Evolutionary conservation across 2,888 invertebrate species (phyloP).

Genomic region (Ichneumon xanthorius): DNA sequence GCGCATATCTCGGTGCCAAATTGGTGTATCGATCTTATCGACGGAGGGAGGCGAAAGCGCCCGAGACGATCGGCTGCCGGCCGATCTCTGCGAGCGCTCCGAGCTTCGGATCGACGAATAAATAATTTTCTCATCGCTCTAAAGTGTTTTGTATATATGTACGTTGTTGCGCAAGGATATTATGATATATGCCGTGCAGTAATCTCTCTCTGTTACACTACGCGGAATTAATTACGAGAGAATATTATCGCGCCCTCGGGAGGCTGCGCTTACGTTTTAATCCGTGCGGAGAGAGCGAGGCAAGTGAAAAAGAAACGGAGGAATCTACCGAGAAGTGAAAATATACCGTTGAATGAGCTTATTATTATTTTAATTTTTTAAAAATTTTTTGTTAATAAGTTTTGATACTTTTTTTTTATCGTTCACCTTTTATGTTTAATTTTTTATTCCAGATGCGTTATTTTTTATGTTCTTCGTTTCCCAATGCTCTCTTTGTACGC

Average conservation of each 20-base stretch:
- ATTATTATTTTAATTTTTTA: slow-evolving; percentile 15
- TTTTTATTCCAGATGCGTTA: slow-evolving; percentile 6
- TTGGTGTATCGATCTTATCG: slow-evolving; percentile 68
- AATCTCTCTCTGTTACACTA: slow-evolving; percentile 5
- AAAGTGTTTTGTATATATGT: slow-evolving; percentile 27
- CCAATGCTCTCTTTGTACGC: slow-evolving; percentile 2
- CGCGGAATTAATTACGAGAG: slow-evolving; percentile 46
- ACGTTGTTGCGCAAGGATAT: neutral
- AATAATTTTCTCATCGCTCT: slow-evolving; percentile 47
- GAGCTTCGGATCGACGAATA: slow-evolving; percentile 9
- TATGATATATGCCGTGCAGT: neutral
- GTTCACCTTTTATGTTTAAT: neutral
- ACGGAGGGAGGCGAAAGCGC: slow-evolving; percentile 22
- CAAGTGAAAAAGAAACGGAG: neutral
- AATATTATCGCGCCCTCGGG: slow-evolving; percentile 44
- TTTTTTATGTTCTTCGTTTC: slow-evolving; percentile 7
- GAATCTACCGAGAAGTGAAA: slow-evolving; percentile 45
- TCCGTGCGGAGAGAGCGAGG: slow-evolving; percentile 27
- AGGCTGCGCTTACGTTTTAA: slow-evolving; percentile 49
- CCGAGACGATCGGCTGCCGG: slow-evolving; percentile 9
- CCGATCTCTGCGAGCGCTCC: neutral
- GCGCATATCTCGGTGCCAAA: slow-evolving; percentile 58
- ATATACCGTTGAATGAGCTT: slow-evolving; percentile 11
- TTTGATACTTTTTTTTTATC: neutral
- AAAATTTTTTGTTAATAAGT: neutral